Conservation (phyloP, 2,888 invertebrate species). For the Sinohyriopsis cumingii region DNA sequence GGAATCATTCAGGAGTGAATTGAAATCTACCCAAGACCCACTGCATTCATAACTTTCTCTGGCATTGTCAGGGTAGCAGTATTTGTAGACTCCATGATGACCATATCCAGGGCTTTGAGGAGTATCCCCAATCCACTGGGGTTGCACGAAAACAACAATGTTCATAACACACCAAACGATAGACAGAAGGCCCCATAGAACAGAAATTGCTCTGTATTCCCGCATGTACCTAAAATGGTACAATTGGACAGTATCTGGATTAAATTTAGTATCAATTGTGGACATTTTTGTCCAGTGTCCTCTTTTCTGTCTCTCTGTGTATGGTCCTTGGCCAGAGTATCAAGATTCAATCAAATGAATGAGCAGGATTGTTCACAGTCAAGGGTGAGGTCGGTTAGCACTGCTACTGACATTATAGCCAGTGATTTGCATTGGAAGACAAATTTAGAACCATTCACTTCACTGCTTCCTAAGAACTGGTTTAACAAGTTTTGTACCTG, state of each 20-base stretch:
- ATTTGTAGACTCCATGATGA: conserved; percentile 93
- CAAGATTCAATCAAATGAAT: conserved; percentile 15
- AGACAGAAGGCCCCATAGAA: conserved; percentile 97
- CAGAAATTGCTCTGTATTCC: conserved; percentile 85
- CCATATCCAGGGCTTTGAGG: conserved; percentile 79
- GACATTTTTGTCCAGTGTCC: conserved; percentile 17
- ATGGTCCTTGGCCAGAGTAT: conserved; percentile 4
- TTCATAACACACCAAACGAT: conserved; percentile 97
- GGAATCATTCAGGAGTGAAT: conserved; percentile 85
- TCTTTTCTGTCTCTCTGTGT: too few species aligned
- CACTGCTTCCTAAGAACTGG: conserved; percentile 12
- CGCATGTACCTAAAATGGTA: conserved; percentile 70
- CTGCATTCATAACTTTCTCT: conserved; percentile 76
- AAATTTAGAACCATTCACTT: too few species aligned
- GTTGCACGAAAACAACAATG: conserved; percentile 94
- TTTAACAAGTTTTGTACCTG: conserved; percentile 21
- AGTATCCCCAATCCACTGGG: conserved; percentile 76
- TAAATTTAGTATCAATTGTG: conserved; percentile 49
- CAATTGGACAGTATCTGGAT: conserved; percentile 57
- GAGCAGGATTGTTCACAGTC: conserved; percentile 16
- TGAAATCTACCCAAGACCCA: conserved; percentile 81
- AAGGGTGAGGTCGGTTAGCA: conserved; percentile 31
- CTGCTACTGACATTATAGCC: too few species aligned
- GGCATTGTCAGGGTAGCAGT: conserved; percentile 76
- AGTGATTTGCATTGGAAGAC: too few species aligned